A percentile compares a stretch with the other conserved stretches of the same genome.
Conservation (phyloP, 2,797 vertebrate species). For the Microhierax caerulescens region DNA sequence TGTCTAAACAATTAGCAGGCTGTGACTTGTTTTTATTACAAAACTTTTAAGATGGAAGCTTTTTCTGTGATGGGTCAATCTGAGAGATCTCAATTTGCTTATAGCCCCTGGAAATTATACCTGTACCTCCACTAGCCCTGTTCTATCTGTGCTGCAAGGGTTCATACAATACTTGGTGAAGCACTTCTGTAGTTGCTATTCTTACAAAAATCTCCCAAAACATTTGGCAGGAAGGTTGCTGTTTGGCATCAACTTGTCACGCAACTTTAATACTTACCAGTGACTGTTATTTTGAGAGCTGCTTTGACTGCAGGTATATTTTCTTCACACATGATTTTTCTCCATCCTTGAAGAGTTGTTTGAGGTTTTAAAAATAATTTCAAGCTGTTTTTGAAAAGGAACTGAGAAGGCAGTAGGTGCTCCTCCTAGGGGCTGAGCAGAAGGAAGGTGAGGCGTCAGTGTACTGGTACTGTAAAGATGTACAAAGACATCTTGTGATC, state of each 20-base stretch:
- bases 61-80: neutral
- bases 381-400: neutral
- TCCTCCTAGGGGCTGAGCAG: neutral
- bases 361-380: neutral
- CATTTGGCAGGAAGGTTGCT: neutral
- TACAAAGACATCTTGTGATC: neutral
- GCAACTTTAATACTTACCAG: neutral
- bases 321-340: neutral
- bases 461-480: neutral
- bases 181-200: neutral
- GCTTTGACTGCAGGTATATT: neutral
- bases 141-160: neutral
- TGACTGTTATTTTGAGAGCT: neutral
- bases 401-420: neutral
- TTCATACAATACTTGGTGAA: neutral
- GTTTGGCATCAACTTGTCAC: neutral
- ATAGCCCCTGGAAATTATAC: neutral
- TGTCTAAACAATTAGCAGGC: neutral
- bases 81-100: neutral
- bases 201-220: neutral
- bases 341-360: neutral
- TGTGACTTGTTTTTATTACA: neutral
- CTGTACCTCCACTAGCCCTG: neutral
- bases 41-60: neutral
- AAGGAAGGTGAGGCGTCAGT: neutral